A percentile compares a stretch with the other conserved stretches of the same genome.
These are phyloP conservation scores for Netelia melanura DNA, from an alignment of 2,888 invertebrate genomes.

Conservation along the genomic window DNA sequence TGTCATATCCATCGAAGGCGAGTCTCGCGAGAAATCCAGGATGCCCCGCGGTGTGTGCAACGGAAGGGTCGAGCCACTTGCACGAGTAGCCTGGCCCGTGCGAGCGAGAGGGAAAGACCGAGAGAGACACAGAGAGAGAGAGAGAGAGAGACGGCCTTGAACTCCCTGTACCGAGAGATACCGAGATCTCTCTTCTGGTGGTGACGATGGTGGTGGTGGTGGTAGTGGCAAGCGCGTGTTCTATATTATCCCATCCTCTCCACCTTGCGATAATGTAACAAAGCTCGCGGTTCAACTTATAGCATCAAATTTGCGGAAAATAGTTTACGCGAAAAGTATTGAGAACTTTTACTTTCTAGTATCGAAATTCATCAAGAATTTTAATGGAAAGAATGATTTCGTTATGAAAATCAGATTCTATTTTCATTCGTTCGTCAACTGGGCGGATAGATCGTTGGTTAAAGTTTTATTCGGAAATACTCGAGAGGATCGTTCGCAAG, in stretches of 20 bases:
- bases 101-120: not conserved
- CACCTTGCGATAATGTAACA: conserved; percentile 40
- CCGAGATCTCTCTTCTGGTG: conserved; percentile 23
- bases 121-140: conserved; percentile 3
- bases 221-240: not conserved
- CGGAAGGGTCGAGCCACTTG: conserved; percentile 30
- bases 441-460: no score
- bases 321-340: conserved; percentile 1
- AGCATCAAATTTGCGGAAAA: conserved; percentile 23
- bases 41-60: conserved; percentile 16
- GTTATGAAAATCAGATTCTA: not conserved
- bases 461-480: no score
- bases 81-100: conserved; percentile 1
- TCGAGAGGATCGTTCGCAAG: no score
- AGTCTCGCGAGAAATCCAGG: conserved; percentile 49
- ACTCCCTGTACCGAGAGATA: conserved; percentile 24
- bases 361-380: not conserved
- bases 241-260: conserved; percentile 28
- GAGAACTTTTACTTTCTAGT: conserved; percentile 1
- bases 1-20: conserved; percentile 31
- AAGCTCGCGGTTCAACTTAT: conserved; percentile 15
- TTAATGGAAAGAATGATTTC: not conserved
- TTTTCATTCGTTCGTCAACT: no score
- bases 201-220: no score
- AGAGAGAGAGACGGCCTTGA: conserved; percentile 41